Conservation (phyloP, 2,113 vertebrate species). For the Sander vitreus region DNA sequence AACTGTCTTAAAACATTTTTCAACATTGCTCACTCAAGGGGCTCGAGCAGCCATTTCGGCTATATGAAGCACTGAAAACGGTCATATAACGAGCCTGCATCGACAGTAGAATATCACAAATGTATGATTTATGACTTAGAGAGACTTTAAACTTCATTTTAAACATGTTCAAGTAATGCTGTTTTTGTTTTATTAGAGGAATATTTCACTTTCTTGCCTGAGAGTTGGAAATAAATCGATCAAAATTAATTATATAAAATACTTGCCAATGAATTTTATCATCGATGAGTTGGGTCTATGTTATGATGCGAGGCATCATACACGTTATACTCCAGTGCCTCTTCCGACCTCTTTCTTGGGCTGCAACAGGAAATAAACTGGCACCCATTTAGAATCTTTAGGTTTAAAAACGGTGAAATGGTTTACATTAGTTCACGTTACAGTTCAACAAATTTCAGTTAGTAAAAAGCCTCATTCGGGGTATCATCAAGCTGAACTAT, state of each 20-base stretch:
- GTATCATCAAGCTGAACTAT: constrained; percentile 4
- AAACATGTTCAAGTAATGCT: background rate
- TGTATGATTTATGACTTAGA: constrained; percentile 3
- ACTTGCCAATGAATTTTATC: too few species aligned
- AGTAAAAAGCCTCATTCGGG: background rate
- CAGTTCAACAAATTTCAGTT: background rate
- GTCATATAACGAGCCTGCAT: constrained; percentile 21
- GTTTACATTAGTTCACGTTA: too few species aligned
- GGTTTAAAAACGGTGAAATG: too few species aligned
- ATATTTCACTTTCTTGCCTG: background rate
- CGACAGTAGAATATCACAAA: constrained; percentile 6
- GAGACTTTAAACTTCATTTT: constrained; percentile 4
- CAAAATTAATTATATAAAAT: too few species aligned
- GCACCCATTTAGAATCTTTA: too few species aligned
- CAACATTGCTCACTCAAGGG: constrained; percentile 51
- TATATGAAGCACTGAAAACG: constrained; percentile 21
- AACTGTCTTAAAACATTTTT: constrained; percentile 84
- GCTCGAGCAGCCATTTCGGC: constrained; percentile 27
- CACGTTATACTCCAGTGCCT: too few species aligned
- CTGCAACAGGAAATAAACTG: too few species aligned
- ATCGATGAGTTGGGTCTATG: too few species aligned
- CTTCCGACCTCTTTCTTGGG: too few species aligned
- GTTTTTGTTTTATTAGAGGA: background rate
- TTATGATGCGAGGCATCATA: too few species aligned
- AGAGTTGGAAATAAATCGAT: too few species aligned